Evolutionary conservation across 2,113 vertebrate species (phyloP).

Genomic region (Porphyrio hochstetteri): DNA sequence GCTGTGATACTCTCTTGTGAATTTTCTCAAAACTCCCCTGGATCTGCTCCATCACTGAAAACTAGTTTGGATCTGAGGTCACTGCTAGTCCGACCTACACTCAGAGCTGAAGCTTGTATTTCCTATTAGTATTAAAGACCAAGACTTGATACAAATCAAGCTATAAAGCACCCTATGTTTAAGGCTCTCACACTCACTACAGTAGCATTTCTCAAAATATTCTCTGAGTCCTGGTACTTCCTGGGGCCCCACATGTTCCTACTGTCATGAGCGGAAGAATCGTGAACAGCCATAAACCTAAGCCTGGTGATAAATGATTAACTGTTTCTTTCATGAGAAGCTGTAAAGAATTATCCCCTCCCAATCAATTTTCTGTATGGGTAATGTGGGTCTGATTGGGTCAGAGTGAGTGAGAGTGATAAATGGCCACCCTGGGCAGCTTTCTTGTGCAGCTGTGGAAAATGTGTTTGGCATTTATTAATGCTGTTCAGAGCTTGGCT

Average conservation of each 20-base stretch:
- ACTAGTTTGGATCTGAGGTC: not conserved
- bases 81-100: not conserved
- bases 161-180: not conserved
- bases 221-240: not conserved
- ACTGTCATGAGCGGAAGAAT: not conserved
- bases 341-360: slow-evolving; percentile 15
- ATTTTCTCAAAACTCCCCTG: not conserved
- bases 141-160: not conserved
- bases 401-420: slow-evolving; percentile 1
- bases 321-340: not conserved
- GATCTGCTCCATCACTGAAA: not conserved
- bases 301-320: not conserved
- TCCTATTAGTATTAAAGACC: not conserved
- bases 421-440: not conserved
- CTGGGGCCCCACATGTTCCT: not conserved
- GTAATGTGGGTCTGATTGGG: slow-evolving; percentile 1
- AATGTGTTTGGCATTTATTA: slow-evolving; percentile 25
- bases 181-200: not conserved
- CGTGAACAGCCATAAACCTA: not conserved
- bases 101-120: not conserved
- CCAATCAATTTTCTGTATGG: not conserved
- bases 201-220: not conserved
- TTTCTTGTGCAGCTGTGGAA: slow-evolving; percentile 11
- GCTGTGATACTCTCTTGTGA: not conserved
- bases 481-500: not conserved